Conservation (phyloP, 2,113 vertebrate species). For the Gavia stellata region DNA sequence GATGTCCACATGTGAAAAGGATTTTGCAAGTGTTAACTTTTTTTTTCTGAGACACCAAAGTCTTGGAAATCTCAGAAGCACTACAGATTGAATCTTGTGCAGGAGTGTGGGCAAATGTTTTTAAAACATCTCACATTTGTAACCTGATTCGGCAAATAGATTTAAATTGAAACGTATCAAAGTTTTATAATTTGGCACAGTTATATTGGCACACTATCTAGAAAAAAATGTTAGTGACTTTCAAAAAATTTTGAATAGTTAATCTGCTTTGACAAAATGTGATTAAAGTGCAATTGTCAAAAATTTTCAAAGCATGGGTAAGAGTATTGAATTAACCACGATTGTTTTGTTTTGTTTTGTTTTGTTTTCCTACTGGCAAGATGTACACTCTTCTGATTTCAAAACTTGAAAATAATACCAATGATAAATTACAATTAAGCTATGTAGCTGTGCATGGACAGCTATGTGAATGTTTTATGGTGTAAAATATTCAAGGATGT, state of each 20-base stretch:
- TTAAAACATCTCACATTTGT: background rate
- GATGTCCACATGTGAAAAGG: background rate
- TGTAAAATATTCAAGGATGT: background rate
- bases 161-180: background rate
- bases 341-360: too few species aligned
- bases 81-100: background rate
- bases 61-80: background rate
- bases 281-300: background rate
- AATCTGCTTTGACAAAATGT: background rate
- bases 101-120: background rate
- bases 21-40: background rate
- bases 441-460: background rate
- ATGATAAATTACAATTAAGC: background rate
- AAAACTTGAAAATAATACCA: background rate
- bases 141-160: background rate
- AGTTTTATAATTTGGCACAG: background rate
- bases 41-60: background rate
- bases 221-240: background rate
- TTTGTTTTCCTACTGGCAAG: accelerated
- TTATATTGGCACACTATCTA: background rate
- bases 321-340: background rate
- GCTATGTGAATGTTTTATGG: background rate
- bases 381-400: background rate
- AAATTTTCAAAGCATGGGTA: background rate
- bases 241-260: background rate